Evolutionary conservation across 2,797 vertebrate genomes (phyloP).

Genomic region (Psittacula echo): DNA sequence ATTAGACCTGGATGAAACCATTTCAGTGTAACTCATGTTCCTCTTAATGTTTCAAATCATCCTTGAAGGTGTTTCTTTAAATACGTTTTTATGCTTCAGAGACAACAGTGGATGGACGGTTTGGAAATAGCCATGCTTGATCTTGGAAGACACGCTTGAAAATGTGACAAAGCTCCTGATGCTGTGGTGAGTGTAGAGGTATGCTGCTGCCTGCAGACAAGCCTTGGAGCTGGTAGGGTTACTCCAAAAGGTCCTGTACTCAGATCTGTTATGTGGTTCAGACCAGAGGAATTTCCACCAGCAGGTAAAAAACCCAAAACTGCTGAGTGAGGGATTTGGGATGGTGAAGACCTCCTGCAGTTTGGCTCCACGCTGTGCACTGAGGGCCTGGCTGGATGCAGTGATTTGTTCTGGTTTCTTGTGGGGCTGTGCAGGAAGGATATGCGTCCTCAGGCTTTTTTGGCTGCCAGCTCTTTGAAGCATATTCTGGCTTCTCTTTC

Average conservation of each 20-base stretch:
- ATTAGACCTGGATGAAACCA: not conserved
- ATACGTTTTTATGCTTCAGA: not conserved
- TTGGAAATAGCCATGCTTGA: not conserved
- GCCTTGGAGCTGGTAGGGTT: not conserved
- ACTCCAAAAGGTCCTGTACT: not conserved
- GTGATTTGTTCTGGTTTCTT: not conserved
- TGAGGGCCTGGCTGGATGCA: not conserved
- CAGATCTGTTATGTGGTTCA: rapidly evolving
- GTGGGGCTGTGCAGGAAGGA: not conserved
- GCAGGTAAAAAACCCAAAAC: not conserved
- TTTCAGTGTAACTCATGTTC: not conserved
- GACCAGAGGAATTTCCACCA: not conserved
- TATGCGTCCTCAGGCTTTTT: not conserved
- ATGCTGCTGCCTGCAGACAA: not conserved
- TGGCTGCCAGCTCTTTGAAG: not conserved
- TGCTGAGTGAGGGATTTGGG: not conserved
- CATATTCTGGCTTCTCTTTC: not conserved
- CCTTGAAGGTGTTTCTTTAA: not conserved
- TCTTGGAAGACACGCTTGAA: not conserved
- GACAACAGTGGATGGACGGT: not conserved
- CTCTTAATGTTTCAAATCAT: not conserved
- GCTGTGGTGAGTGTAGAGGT: rapidly evolving
- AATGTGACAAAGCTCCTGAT: not conserved
- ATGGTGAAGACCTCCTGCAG: not conserved
- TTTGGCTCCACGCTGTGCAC: rapidly evolving